A percentile compares a stretch with the other conserved stretches of the same genome.
Conservation (phyloP, 1,140 invertebrate species). For the Ceratosolen solmsi region DNA sequence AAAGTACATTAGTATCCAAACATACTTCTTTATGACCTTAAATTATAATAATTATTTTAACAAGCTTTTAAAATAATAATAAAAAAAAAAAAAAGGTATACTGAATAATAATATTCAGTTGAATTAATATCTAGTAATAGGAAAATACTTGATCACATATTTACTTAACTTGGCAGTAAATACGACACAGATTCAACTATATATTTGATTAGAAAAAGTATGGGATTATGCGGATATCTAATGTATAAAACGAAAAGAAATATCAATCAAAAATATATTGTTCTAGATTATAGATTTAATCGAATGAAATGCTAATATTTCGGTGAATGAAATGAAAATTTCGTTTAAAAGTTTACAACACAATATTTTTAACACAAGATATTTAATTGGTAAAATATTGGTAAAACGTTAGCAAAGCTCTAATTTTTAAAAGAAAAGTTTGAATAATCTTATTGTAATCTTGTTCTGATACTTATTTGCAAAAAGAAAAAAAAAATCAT, state of each 20-base stretch:
- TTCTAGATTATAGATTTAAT: constrained; percentile 9
- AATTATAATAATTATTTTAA: too few species aligned
- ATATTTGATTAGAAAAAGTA: neutral
- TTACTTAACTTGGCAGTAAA: neutral
- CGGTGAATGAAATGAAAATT: neutral
- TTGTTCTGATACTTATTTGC: too few species aligned
- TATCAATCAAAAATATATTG: constrained; percentile 25
- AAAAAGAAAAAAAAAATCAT: neutral
- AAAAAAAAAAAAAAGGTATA: too few species aligned
- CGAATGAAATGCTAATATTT: neutral
- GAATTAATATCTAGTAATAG: neutral
- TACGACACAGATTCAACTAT: neutral
- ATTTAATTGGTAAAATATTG: neutral
- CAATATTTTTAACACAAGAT: neutral
- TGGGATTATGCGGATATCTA: neutral
- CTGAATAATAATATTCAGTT: too few species aligned
- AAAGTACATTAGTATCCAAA: constrained; percentile 18
- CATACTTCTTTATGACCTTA: too few species aligned
- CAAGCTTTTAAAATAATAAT: too few species aligned
- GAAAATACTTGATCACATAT: neutral
- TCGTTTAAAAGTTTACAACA: neutral
- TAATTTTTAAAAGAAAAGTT: too few species aligned
- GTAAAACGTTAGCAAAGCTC: neutral
- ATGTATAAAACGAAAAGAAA: constrained; percentile 1
- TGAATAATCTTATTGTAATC: too few species aligned